These are phyloP conservation scores for Pelobates fuscus DNA, from an alignment of 2,113 vertebrate species.

Conservation along the genomic window DNA sequence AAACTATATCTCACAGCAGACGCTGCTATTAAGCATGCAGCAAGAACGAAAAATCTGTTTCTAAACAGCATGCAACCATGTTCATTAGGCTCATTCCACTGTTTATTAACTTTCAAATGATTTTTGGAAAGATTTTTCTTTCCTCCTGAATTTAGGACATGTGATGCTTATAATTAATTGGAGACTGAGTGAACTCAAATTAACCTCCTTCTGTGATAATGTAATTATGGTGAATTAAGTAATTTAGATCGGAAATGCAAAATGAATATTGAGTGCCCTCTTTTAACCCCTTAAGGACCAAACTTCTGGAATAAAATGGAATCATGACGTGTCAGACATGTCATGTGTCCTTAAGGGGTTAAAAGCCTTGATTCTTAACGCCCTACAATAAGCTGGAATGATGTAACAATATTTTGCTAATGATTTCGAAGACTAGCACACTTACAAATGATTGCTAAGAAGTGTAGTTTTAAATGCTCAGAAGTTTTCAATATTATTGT, in stretches of 20 bases:
- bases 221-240: neutral
- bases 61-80: neutral
- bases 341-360: no score
- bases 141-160: neutral
- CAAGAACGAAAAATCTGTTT: neutral
- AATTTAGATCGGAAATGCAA: neutral
- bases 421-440: no score
- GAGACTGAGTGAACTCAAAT: neutral
- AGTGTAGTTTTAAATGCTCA: no score
- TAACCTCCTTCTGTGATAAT: neutral
- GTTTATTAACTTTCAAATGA: neutral
- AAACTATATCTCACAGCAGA: no score
- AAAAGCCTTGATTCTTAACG: no score
- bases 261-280: neutral
- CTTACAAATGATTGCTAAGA: no score
- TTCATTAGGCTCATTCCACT: neutral
- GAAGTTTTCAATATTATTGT: no score
- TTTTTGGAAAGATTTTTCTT: neutral
- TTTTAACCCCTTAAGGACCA: neutral
- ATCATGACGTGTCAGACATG: no score
- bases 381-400: no score
- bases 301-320: no score
- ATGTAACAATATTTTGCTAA: no score
- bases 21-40: neutral
- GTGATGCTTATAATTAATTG: neutral